Percentiles rank a stretch among this genome's conserved stretches.
phyloP scores from a whole-genome alignment of 2,888 invertebrate species.

The Altica lythri region DNA sequence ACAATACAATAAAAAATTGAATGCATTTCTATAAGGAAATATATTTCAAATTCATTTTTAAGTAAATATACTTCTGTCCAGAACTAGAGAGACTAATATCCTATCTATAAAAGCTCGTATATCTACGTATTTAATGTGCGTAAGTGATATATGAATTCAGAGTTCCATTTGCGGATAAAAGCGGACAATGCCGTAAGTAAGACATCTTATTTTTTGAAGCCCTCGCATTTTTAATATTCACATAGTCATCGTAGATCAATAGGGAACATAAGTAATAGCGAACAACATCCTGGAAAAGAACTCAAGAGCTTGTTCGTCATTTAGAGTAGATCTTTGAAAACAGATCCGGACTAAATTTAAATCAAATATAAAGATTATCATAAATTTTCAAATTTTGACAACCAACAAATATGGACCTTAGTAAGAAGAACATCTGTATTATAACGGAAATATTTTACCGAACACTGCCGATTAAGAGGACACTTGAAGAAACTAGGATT shows the following conservation, averaged over 20 bases:
- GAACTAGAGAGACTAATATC: conserved; percentile 2
- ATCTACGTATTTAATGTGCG: conserved; percentile 19
- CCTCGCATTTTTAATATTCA: conserved; percentile 43
- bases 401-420: no score
- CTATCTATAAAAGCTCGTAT: conserved; percentile 15
- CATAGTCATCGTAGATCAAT: conserved; percentile 49
- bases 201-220: conserved; percentile 38
- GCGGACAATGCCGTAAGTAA: conserved; percentile 32
- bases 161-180: conserved; percentile 32
- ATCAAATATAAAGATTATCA: no score
- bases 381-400: no score
- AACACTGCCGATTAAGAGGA: no score
- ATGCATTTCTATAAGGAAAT: no score
- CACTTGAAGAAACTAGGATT: no score
- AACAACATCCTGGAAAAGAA: conserved; percentile 49
- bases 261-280: conserved; percentile 44
- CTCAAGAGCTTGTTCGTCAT: conserved; percentile 49
- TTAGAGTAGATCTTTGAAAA: conserved; percentile 49
- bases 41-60: no score
- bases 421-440: no score
- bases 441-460: no score
- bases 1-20: no score
- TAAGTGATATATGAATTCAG: conserved; percentile 33
- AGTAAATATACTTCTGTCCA: conserved; percentile 1
- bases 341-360: conserved; percentile 21